Base-by-base conservation (phyloP, 2,797 vertebrate genomes). In the Triplophysa yarkandensis region DNA sequence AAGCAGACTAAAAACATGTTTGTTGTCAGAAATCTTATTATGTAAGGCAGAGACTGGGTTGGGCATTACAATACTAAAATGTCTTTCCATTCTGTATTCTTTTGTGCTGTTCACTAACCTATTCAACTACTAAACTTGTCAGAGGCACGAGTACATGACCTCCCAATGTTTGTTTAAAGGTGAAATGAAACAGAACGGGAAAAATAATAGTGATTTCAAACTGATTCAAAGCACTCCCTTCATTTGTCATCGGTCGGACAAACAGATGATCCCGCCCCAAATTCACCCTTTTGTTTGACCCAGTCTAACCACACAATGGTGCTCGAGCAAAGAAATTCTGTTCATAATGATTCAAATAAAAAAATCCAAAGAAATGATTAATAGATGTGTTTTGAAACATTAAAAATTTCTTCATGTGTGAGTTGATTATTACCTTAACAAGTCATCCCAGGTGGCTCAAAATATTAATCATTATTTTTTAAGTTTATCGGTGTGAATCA, bases 41-140 rank as follows among this genome's bases (percentile, higher is more conserved):
- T 17, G 41, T 43, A 14, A 46, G 19, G 54, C 50, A 57, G 19
- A 25, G 50, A 57, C 13, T 43, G 60, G 60, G 70, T 54, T 54
- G 36, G 71, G 48, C 25, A 25, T 57, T 32, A 74, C 71, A 74
- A 66, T 34, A 64, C 27, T 46, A 23, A 44, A 16, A 74, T 2
- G 36, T 52, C 55, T 28, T 62, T 61, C 28, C 48, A 21, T 30
- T 50, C n/a, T 52, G 43, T 36, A 21, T 14, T 14, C 30, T 27
- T 1, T 71, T 72, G 71, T 73, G 3, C 48, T 55, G 27, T n/a
- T 4, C 28, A 54, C 25, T 43, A 57, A 25, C 39, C 28, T 66
- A 44, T 74, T 74, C 50, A 65, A 55, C 48, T 43, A 34, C 50
- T 4, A 14, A 55, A 65, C 36, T 57, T 65, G 71, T 74, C 50